phyloP scores from a whole-genome alignment of 2,888 invertebrate genomes.

The Lobophora halterata region DNA sequence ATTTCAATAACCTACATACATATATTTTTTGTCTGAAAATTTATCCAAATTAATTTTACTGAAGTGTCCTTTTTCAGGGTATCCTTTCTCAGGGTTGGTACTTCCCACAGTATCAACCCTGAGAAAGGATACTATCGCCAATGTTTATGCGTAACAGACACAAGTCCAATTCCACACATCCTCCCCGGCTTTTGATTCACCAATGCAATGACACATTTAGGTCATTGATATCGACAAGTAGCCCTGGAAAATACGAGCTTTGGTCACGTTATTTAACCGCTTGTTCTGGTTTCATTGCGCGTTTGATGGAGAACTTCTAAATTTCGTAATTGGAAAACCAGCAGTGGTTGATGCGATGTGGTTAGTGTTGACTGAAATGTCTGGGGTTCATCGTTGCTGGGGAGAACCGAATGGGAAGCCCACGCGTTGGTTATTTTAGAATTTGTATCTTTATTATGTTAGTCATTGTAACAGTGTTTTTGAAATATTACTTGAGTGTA shows the following conservation, averaged over 20 bases:
- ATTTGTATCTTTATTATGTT: constrained; percentile 49
- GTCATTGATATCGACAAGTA: constrained; percentile 47
- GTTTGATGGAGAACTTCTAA: neutral
- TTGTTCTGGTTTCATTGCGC: constrained; percentile 4
- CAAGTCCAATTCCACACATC: constrained; percentile 44
- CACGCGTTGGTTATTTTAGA: constrained; percentile 66
- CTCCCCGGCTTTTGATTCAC: constrained; percentile 51
- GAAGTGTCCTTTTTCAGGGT: too few relatives aligned
- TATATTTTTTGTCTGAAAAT: too few relatives aligned
- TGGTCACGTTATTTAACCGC: neutral
- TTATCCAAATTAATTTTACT: too few relatives aligned
- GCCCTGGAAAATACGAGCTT: constrained; percentile 18
- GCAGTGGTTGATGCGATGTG: constrained; percentile 24
- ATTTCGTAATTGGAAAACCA: neutral
- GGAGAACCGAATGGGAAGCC: constrained; percentile 45
- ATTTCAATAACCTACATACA: too few relatives aligned
- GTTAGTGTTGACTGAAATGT: constrained; percentile 20
- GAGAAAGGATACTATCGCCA: neutral
- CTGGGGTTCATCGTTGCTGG: constrained; percentile 44
- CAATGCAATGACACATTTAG: constrained; percentile 68
- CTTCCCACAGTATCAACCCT: too few relatives aligned
- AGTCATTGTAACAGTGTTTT: constrained; percentile 61
- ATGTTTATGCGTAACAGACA: constrained; percentile 33
- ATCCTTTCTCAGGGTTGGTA: too few relatives aligned
- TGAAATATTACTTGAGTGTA: constrained; percentile 23